Evolutionary conservation across 2,113 vertebrate genomes (phyloP).

Genomic region (Indicator maculatus): DNA sequence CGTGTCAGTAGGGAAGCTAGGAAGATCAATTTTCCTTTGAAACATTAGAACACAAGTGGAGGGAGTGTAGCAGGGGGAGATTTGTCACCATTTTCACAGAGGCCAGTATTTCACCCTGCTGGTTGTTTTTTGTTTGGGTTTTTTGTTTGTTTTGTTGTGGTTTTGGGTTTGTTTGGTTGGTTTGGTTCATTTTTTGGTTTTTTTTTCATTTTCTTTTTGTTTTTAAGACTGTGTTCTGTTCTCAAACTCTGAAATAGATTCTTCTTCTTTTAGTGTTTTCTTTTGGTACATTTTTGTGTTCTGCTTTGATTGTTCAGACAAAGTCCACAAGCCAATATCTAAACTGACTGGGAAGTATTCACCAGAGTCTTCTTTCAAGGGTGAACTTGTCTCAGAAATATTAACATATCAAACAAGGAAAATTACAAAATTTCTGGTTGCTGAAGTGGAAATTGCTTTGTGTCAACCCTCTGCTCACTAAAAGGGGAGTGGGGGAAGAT

Average conservation of each 20-base stretch:
- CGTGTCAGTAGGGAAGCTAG: neutral
- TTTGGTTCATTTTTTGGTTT: too few species aligned
- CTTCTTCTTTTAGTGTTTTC: neutral
- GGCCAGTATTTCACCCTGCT: neutral
- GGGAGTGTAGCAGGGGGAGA: neutral
- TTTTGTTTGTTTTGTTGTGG: too few species aligned
- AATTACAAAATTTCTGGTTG: neutral
- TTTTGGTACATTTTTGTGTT: neutral
- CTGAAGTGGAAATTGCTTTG: neutral
- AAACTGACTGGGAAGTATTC: neutral
- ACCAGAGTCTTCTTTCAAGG: neutral
- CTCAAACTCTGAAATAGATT: neutral
- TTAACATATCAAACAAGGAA: neutral
- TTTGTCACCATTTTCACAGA: constrained; percentile 19
- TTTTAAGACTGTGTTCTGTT: neutral
- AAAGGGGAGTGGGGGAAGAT: neutral
- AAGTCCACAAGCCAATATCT: neutral
- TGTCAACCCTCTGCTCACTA: neutral
- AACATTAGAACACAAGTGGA: neutral
- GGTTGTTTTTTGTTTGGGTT: too few species aligned
- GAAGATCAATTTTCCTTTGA: constrained; percentile 49
- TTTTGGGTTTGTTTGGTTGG: too few species aligned
- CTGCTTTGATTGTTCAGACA: neutral
- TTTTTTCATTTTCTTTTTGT: too few species aligned
- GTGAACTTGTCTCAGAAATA: neutral